Base-by-base conservation (phyloP, 2,888 invertebrate genomes). In the Blera fallax region DNA sequence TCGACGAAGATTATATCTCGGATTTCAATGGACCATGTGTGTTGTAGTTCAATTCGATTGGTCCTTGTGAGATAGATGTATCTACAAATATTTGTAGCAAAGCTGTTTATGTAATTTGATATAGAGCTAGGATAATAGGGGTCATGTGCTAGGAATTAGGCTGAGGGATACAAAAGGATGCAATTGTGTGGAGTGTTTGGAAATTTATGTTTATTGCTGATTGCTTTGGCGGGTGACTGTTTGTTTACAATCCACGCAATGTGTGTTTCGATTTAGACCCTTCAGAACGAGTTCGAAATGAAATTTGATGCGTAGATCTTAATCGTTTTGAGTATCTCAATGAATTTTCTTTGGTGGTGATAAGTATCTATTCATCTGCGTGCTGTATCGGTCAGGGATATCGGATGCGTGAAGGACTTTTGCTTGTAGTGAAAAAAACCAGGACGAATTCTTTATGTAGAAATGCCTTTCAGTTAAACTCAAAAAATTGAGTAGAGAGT, bases 71-170 rank as follows among this genome's bases (percentile, higher is more conserved):
- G 16, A 74, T 45, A 37, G 69, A 76, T 69, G n/a, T 69, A 70
- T 56, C 48, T 32, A 43, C 29, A 64, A 69, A 69, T 37, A 64
- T 72, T 37, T 40, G 29, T 14, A 43, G 40, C 56, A 58, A 32
- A 72, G 6, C 45, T 70, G 70, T 76, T 76, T 64, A 70, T 67
- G 82, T 83, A 77, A 83, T 60, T 65, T 37, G 78, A 76, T 76
- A 48, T 37, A 50, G 50, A 67, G 60, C 34, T 40, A 16, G 24
- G 69, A 81, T 69, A 69, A 48, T 37, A 76, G 37, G 50, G 58
- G 65, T 43, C 32, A 32, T 54, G n/a, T 29, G 29, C 3, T 27
- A 34, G 3, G 14, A 50, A 50, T 77, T 32, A n/a, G 27, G 27
- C 58, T 34, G 14, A 60, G 43, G n/a, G 60, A 45, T 62, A 72